Percentiles rank a stretch among this genome's conserved stretches.
phyloP scores from a whole-genome alignment of 2,888 invertebrate genomes.

The Cryptocephalus moraei region DNA sequence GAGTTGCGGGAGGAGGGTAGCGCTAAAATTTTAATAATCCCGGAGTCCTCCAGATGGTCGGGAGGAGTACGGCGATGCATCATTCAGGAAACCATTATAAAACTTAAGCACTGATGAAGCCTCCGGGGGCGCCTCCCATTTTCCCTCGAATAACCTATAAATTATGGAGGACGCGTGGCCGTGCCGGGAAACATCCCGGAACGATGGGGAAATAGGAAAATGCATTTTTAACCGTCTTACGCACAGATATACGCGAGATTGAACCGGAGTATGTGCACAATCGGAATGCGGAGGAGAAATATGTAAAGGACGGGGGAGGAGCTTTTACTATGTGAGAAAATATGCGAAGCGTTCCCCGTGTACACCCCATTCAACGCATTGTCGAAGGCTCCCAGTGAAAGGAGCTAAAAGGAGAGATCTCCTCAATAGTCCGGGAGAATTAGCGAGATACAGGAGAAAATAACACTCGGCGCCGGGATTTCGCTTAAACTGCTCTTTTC shows the following conservation, averaged over 20 bases:
- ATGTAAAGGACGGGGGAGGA: neutral
- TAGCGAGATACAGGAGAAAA: too few relatives aligned
- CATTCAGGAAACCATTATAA: conserved; percentile 28
- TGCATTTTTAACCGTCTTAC: conserved; percentile 14
- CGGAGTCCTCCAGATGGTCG: conserved; percentile 17
- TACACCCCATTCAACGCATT: too few relatives aligned
- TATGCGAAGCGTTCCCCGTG: too few relatives aligned
- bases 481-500: too few relatives aligned
- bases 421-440: too few relatives aligned
- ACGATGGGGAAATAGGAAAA: conserved; percentile 9
- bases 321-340: too few relatives aligned
- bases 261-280: neutral
- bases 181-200: conserved; percentile 9
- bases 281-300: neutral
- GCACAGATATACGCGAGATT: conserved; percentile 6
- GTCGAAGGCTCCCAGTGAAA: too few relatives aligned
- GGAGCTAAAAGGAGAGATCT: too few relatives aligned
- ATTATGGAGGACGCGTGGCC: conserved; percentile 19
- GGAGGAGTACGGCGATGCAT: conserved; percentile 20
- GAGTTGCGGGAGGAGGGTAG: conserved; percentile 2
- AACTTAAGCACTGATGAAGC: conserved; percentile 28
- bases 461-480: too few relatives aligned
- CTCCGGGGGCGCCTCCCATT: conserved; percentile 18
- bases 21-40: conserved; percentile 28
- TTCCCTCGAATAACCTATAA: conserved; percentile 24